Evolutionary conservation across 2,113 vertebrate species (phyloP).

Genomic region (Spizaetus ornatus): DNA sequence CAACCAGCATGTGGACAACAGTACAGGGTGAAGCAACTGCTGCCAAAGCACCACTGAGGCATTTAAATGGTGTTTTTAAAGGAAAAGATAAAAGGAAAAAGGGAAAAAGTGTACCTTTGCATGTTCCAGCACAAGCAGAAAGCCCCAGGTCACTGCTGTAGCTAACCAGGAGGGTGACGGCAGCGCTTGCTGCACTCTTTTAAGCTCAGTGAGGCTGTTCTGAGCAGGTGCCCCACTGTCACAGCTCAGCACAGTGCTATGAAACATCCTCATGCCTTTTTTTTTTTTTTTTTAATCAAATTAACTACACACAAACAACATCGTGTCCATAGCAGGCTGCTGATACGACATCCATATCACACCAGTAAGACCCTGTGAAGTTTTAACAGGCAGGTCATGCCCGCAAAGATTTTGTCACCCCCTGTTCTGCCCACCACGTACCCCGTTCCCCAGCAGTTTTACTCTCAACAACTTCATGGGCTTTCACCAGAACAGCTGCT

Average conservation of each 20-base stretch:
- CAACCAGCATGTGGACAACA: accelerated
- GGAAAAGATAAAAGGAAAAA: background rate
- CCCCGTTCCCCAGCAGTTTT: background rate
- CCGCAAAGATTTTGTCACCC: background rate
- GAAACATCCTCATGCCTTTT: background rate
- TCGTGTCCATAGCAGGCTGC: background rate
- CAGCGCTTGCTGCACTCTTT: background rate
- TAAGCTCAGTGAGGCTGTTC: background rate
- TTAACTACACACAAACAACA: background rate
- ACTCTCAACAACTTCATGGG: background rate
- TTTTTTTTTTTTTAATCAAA: background rate
- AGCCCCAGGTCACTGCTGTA: background rate
- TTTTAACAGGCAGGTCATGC: background rate
- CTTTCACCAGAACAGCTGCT: background rate
- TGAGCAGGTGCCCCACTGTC: background rate
- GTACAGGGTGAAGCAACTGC: background rate
- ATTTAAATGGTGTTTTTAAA: background rate
- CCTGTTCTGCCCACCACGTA: background rate
- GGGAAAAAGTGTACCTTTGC: background rate
- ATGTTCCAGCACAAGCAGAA: background rate
- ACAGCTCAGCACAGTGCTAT: background rate
- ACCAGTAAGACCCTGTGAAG: background rate
- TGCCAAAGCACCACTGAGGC: background rate
- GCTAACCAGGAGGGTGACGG: background rate
- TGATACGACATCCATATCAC: background rate